Conservation (phyloP, 2,797 vertebrate species). For the Psittacula derbiana region DNA sequence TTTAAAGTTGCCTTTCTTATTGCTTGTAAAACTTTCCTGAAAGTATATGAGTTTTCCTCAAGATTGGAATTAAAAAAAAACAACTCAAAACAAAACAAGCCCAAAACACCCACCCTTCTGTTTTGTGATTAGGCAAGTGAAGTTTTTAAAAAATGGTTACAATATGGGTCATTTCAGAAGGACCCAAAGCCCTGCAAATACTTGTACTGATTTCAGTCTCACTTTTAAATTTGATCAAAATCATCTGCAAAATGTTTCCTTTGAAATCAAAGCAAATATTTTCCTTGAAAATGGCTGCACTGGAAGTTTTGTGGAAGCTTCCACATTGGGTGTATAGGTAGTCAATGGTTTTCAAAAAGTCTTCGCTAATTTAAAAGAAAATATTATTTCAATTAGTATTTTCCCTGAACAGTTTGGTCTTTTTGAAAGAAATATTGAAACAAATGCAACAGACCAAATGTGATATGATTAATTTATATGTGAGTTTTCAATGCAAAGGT, state of each 20-base stretch:
- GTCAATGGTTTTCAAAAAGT: background rate
- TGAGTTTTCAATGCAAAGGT: background rate
- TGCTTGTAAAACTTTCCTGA: background rate
- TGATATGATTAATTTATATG: background rate
- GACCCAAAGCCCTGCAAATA: background rate
- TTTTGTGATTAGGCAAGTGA: background rate
- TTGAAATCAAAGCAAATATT: background rate
- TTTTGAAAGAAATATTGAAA: background rate
- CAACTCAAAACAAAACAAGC: accelerated
- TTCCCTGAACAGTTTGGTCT: background rate
- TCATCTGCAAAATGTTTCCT: background rate
- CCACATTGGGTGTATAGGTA: accelerated
- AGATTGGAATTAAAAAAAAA: background rate
- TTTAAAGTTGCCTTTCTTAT: background rate
- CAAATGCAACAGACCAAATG: background rate
- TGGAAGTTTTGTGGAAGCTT: background rate
- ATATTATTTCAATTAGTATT: background rate
- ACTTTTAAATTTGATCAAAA: background rate
- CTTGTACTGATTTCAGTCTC: background rate
- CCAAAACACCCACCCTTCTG: background rate
- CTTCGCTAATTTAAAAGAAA: background rate
- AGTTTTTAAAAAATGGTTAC: background rate
- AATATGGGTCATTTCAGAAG: background rate
- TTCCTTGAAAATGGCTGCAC: background rate
- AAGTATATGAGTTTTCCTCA: background rate